Evolutionary conservation across 92 coral and sea anemone species (phyloP).

Genomic region (Umimayanthus kanabou): DNA sequence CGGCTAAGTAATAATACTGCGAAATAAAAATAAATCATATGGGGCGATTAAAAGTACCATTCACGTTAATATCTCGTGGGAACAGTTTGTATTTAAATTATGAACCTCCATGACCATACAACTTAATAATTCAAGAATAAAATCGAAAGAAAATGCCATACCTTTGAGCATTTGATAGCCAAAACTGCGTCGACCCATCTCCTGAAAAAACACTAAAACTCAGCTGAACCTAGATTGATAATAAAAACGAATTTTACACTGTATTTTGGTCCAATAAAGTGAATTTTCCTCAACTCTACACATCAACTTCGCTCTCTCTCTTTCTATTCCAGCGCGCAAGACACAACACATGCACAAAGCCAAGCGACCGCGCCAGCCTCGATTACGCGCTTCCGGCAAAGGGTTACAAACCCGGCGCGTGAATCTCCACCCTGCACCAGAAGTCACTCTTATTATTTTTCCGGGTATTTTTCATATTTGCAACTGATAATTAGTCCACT

Average conservation of each 20-base stretch:
- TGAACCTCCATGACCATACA: slow-evolving; percentile 92
- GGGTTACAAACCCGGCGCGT: too few relatives aligned
- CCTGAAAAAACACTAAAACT: slow-evolving; percentile 13
- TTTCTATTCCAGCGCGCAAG: slow-evolving; percentile 84
- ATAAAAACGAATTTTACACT: slow-evolving; percentile 3
- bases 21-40: slow-evolving; percentile 17
- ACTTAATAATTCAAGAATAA: slow-evolving; percentile 97
- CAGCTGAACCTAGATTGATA: slow-evolving; percentile 1
- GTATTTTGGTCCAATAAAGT: slow-evolving; percentile 32
- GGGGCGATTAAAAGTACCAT: slow-evolving; percentile 31
- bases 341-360: slow-evolving; percentile 92
- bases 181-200: slow-evolving; percentile 47
- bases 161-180: slow-evolving; percentile 78
- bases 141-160: slow-evolving; percentile 76
- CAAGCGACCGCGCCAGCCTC: slow-evolving; percentile 80
- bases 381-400: slow-evolving; percentile 41
- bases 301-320: slow-evolving; percentile 33
- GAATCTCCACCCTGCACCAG: too few relatives aligned
- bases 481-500: too few relatives aligned
- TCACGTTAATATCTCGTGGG: slow-evolving; percentile 60
- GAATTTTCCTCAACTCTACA: slow-evolving; percentile 31
- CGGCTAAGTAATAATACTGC: slow-evolving; percentile 15
- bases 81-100: slow-evolving; percentile 79
- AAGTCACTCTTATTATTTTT: too few relatives aligned
- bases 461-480: too few relatives aligned